Percentiles rank a stretch among this genome's conserved stretches.
These are phyloP conservation scores for Pardosa pseudoannulata DNA, from an alignment of 2,888 invertebrate genomes.

Conservation along the genomic window DNA sequence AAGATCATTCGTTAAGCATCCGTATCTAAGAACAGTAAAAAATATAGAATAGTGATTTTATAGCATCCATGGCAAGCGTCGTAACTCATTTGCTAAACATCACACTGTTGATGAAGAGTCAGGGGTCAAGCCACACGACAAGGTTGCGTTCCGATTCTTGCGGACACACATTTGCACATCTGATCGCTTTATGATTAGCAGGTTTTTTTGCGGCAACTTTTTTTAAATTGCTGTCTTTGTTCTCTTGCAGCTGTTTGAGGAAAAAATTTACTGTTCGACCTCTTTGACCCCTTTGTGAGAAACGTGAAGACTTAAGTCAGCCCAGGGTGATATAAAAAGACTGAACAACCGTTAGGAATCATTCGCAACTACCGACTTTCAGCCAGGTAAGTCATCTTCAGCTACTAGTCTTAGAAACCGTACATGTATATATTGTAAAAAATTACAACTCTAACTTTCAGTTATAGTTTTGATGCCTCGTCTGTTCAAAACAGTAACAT, in stretches of 20 bases:
- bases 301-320: slow-evolving; percentile 48
- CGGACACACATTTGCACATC: slow-evolving; percentile 69
- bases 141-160: slow-evolving; percentile 55
- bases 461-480: too few species aligned
- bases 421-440: too few species aligned
- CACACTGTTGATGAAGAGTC: slow-evolving; percentile 40
- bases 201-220: slow-evolving; percentile 26
- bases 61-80: slow-evolving; percentile 24
- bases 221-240: slow-evolving; percentile 11
- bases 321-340: slow-evolving; percentile 47
- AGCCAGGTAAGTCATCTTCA: slow-evolving; percentile 36
- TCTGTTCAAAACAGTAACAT: too few species aligned
- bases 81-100: slow-evolving; percentile 57
- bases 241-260: slow-evolving; percentile 43
- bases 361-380: slow-evolving; percentile 41
- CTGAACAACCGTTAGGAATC: slow-evolving; percentile 6
- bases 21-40: not conserved
- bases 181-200: slow-evolving; percentile 61
- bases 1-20: not conserved
- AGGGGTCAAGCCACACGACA: slow-evolving; percentile 36
- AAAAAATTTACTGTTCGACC: slow-evolving; percentile 66
- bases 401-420: too few species aligned
- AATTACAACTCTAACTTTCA: too few species aligned
- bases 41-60: slow-evolving; percentile 30
- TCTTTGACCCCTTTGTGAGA: slow-evolving; percentile 47